Evolutionary conservation across 2,113 vertebrate species (phyloP).

Genomic region (Ramphastos sulfuratus): DNA sequence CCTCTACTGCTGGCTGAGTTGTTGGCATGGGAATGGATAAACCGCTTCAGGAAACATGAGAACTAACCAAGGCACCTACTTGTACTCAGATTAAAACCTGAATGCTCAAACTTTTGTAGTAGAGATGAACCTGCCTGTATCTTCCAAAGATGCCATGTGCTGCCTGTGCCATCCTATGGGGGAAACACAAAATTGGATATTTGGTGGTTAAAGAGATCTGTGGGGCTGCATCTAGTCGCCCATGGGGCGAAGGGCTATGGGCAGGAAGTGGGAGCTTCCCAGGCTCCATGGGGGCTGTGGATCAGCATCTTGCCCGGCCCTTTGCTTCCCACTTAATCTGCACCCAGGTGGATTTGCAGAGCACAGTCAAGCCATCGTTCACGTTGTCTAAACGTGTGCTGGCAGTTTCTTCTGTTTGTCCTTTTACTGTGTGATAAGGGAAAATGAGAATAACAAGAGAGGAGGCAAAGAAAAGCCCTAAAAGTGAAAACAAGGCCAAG

Average conservation of each 20-base stretch:
- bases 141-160: not conserved
- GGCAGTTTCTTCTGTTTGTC: not conserved
- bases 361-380: not conserved
- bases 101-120: not conserved
- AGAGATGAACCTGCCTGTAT: not conserved
- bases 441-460: not conserved
- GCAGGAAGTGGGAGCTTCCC: not conserved
- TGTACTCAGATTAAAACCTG: constrained; percentile 4
- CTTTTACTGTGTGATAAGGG: not conserved
- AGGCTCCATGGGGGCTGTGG: not conserved
- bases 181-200: not conserved
- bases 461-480: constrained; percentile 37
- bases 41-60: constrained; percentile 46
- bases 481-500: constrained; percentile 34
- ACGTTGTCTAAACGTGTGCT: rapidly evolving
- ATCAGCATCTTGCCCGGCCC: not conserved
- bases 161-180: not conserved
- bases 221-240: not conserved
- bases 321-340: not conserved
- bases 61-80: not conserved
- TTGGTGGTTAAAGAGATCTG: not conserved
- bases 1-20: constrained; percentile 44
- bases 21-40: constrained; percentile 42
- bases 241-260: not conserved
- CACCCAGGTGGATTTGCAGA: not conserved